Evolutionary conservation across 2,113 vertebrate genomes (phyloP).

Genomic region (Ciconia maguari): DNA sequence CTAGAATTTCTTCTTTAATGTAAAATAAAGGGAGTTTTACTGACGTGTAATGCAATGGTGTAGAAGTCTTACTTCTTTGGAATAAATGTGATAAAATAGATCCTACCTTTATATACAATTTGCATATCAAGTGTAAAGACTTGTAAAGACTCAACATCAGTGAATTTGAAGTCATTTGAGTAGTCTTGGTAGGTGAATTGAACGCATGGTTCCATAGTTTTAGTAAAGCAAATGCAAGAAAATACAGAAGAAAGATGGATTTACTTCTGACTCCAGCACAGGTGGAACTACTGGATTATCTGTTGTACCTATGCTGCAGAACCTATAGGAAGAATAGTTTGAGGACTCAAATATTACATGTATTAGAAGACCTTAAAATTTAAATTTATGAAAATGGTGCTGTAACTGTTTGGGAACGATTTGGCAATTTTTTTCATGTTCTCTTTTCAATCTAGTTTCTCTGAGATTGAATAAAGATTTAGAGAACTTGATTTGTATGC

Average conservation of each 20-base stretch:
- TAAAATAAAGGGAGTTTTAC: background rate
- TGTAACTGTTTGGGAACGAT: background rate
- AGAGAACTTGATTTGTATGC: background rate
- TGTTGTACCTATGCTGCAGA: background rate
- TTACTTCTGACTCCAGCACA: background rate
- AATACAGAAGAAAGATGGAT: background rate
- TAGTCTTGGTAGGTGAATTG: background rate
- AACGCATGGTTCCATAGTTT: background rate
- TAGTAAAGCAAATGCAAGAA: background rate
- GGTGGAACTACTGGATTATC: background rate
- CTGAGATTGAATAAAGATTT: background rate
- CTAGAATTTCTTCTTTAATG: background rate
- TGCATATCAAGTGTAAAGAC: background rate
- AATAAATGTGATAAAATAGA: background rate
- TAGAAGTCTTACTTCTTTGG: background rate
- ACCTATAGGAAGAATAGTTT: background rate
- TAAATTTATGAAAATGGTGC: background rate
- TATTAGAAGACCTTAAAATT: background rate
- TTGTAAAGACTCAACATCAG: background rate
- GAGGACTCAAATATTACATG: background rate
- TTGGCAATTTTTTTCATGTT: background rate
- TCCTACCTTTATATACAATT: background rate
- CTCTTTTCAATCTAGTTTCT: background rate
- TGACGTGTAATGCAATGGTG: background rate
- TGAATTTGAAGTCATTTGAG: background rate